Evolutionary conservation across 2,113 vertebrate species (phyloP).

Genomic region (Trematocara marginatum): DNA sequence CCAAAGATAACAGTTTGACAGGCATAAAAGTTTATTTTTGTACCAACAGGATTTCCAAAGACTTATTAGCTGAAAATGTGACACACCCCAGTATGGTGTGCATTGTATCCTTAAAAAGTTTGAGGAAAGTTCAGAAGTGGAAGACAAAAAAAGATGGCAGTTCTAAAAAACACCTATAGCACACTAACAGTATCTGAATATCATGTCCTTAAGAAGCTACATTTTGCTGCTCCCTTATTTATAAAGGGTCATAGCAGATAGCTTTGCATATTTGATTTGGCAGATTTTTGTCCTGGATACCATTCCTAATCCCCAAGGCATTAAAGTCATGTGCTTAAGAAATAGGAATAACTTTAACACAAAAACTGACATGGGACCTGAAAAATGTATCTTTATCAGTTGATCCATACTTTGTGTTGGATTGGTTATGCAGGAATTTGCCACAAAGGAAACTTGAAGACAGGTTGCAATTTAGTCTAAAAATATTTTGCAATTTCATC

Average conservation of each 20-base stretch:
- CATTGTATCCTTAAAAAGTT: not conserved
- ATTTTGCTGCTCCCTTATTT: not conserved
- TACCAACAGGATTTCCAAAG: not conserved
- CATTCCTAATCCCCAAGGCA: not conserved
- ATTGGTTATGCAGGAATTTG: not conserved
- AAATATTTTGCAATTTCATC: not conserved
- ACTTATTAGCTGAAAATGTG: not conserved
- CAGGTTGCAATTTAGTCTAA: not conserved
- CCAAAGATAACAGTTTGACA: not conserved
- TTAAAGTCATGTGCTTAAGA: not conserved
- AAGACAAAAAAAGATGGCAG: not conserved
- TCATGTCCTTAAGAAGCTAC: not conserved
- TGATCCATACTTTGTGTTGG: not conserved
- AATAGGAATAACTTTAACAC: not conserved
- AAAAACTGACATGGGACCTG: not conserved
- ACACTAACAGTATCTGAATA: not conserved
- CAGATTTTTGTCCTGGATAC: not conserved
- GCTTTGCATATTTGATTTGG: not conserved
- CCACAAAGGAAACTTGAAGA: not conserved
- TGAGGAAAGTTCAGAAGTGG: not conserved
- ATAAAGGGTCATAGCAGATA: not conserved
- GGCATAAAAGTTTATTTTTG: not conserved
- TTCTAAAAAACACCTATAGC: not conserved
- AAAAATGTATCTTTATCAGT: not conserved
- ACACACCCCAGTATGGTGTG: not conserved